Percentiles rank a stretch among this genome's conserved stretches.
These are phyloP conservation scores for Xiphophorus hellerii DNA, from an alignment of 2,113 vertebrate species.

Conservation along the genomic window DNA sequence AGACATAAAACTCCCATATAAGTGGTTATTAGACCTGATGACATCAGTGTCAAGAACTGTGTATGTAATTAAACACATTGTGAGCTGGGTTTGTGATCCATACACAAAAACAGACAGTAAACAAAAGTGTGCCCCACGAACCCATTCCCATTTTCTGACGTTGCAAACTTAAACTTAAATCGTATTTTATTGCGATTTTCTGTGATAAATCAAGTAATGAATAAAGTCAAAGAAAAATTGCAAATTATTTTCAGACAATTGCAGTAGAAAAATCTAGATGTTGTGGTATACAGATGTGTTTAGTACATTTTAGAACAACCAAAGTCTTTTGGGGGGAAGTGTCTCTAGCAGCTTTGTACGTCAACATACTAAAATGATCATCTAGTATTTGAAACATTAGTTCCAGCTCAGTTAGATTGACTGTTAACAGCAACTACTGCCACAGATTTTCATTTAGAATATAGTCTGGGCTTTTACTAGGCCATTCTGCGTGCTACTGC, in stretches of 20 bases:
- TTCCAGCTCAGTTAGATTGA: not conserved
- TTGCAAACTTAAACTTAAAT: not conserved
- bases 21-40: constrained; percentile 61
- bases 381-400: not conserved
- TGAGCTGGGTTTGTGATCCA: constrained; percentile 13
- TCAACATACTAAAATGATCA: not conserved
- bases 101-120: not conserved
- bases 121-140: too few relatives aligned
- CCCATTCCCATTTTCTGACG: not conserved
- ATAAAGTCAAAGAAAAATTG: not conserved
- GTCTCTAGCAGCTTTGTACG: not conserved
- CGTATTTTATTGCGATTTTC: not conserved
- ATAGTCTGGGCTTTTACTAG: not conserved
- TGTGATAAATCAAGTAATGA: not conserved
- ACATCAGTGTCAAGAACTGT: constrained; percentile 30
- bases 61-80: constrained; percentile 21
- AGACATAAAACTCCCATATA: constrained; percentile 54
- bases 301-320: too few relatives aligned
- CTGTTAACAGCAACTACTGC: not conserved
- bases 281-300: not conserved
- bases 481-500: not conserved
- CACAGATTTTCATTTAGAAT: not conserved
- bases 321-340: too few relatives aligned
- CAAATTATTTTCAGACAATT: not conserved
- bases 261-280: not conserved